These are phyloP conservation scores for Karalla daura DNA, from an alignment of 2,797 vertebrate genomes.

Conservation along the genomic window DNA sequence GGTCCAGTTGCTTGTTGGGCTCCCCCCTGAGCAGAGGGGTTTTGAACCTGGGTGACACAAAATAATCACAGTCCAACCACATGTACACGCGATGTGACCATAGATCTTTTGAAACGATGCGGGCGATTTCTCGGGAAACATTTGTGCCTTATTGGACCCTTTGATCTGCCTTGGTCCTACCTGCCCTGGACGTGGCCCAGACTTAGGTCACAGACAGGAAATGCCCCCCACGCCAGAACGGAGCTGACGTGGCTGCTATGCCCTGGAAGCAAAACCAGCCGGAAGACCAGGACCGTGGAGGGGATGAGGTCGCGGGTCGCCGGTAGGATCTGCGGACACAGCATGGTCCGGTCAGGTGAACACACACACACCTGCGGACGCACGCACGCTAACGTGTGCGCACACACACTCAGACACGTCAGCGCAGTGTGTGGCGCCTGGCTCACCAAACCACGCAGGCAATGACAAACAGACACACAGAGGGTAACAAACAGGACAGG, in stretches of 20 bases:
- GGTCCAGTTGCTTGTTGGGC: slow-evolving; percentile 81
- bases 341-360: slow-evolving; percentile 8
- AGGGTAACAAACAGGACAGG: slow-evolving; percentile 55
- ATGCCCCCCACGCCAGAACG: slow-evolving; percentile 89
- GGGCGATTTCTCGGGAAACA: neutral
- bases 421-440: slow-evolving; percentile 11
- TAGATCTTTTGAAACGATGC: neutral
- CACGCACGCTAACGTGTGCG: neutral
- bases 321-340: slow-evolving; percentile 84
- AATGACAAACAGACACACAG: slow-evolving; percentile 55
- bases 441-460: slow-evolving; percentile 35
- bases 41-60: slow-evolving; percentile 83
- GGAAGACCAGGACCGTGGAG: slow-evolving; percentile 88
- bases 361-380: slow-evolving; percentile 21
- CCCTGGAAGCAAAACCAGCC: slow-evolving; percentile 83
- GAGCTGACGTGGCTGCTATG: slow-evolving; percentile 69
- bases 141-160: neutral
- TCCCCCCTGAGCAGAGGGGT: slow-evolving; percentile 88
- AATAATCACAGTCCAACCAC: slow-evolving; percentile 6
- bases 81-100: neutral
- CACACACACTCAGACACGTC: slow-evolving; percentile 11
- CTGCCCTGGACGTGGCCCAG: slow-evolving; percentile 86
- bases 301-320: slow-evolving; percentile 79
- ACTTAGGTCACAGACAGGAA: slow-evolving; percentile 86
- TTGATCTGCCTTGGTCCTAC: slow-evolving; percentile 44